phyloP scores from a whole-genome alignment of 2,888 invertebrate species.

The Oegoconia quadripuncta region DNA sequence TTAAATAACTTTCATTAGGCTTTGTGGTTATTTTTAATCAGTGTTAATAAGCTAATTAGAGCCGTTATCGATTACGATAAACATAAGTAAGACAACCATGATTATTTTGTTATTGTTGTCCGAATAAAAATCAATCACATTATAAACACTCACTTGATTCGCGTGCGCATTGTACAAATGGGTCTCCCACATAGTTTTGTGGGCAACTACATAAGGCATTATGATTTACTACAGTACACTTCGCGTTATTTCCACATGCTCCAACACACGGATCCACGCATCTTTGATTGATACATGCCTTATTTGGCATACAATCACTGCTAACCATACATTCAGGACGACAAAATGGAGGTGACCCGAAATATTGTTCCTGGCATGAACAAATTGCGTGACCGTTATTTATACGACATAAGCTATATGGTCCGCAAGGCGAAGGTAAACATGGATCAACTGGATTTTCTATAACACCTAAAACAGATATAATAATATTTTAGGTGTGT shows the following conservation, averaged over 20 bases:
- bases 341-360: constrained; percentile 88
- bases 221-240: constrained; percentile 91
- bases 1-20: neutral
- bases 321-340: constrained; percentile 91
- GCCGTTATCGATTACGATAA: constrained; percentile 3
- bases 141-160: constrained; percentile 82
- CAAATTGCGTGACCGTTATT: constrained; percentile 87
- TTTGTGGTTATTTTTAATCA: constrained; percentile 2
- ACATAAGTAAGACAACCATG: neutral
- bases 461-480: constrained; percentile 49
- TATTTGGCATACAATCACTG: constrained; percentile 89
- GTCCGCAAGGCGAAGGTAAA: constrained; percentile 86
- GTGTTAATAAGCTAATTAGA: neutral
- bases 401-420: constrained; percentile 87
- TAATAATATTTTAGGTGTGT: neutral
- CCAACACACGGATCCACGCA: constrained; percentile 91
- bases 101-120: neutral
- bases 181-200: constrained; percentile 87
- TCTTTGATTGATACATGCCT: constrained; percentile 88
- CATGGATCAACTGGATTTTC: constrained; percentile 75
- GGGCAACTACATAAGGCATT: constrained; percentile 92
- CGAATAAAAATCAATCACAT: neutral
- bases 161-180: constrained; percentile 85
- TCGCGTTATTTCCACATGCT: constrained; percentile 89
- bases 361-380: constrained; percentile 87